These are phyloP conservation scores for Zoanthus sociatus DNA, from an alignment of 92 coral and sea anemone species.

Conservation along the genomic window DNA sequence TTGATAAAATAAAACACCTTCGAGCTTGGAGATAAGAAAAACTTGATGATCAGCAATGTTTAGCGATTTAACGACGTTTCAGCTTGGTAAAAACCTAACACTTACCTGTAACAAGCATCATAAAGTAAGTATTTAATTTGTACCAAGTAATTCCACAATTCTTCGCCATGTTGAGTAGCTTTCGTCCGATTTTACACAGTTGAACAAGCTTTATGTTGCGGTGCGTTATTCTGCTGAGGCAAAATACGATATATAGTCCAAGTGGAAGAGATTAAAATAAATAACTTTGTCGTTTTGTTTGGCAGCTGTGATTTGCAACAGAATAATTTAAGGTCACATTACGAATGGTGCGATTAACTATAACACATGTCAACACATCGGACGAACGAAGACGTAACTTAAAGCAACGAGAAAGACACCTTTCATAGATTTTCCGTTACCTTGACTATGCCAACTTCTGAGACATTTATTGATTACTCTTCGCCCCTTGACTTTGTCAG, in stretches of 20 bases:
- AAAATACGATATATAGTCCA: slow-evolving; percentile 6
- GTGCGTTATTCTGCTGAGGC: not conserved
- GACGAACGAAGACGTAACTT: not conserved
- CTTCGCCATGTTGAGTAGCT: slow-evolving; percentile 45
- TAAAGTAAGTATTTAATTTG: not conserved
- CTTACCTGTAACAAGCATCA: slow-evolving; percentile 16
- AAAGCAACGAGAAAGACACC: not conserved
- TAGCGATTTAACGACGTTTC: not conserved
- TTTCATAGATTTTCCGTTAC: slow-evolving; percentile 13
- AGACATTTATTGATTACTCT: not conserved
- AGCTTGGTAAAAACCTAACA: not conserved
- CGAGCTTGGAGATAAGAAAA: not conserved
- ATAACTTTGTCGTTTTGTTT: not conserved
- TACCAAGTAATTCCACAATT: not conserved
- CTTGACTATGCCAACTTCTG: slow-evolving; percentile 18
- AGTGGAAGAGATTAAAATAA: not conserved
- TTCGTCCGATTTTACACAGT: not conserved
- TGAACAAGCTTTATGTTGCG: slow-evolving; percentile 2
- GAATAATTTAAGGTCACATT: slow-evolving; percentile 26
- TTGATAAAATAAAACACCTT: not conserved
- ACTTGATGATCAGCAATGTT: not conserved
- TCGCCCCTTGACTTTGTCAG: not conserved
- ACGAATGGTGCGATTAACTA: not conserved
- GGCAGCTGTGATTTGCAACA: slow-evolving; percentile 17
- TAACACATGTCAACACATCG: not conserved